These are phyloP conservation scores for Cotesia chilonis DNA, from an alignment of 1,140 invertebrate species.

Conservation along the genomic window DNA sequence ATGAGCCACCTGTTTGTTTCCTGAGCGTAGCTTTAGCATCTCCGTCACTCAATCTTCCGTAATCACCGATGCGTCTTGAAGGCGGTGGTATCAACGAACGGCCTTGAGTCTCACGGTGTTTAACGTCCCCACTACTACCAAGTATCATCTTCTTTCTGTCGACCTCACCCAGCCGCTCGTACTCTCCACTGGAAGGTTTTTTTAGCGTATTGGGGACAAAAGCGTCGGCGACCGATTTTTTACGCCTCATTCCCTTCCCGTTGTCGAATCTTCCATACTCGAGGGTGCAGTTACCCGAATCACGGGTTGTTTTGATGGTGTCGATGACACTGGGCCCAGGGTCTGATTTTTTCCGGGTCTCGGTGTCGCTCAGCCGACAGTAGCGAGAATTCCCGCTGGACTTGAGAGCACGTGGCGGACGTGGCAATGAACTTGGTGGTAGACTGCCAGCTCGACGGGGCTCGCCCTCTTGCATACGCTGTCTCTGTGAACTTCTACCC, in stretches of 20 bases:
- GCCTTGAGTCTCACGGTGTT: conserved; percentile 64
- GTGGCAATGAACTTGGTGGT: conserved; percentile 73
- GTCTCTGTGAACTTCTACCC: conserved; percentile 77
- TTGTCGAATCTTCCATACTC: conserved; percentile 59
- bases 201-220: conserved; percentile 50
- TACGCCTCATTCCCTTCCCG: conserved; percentile 60
- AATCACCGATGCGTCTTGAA: conserved; percentile 68
- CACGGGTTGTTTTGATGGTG: conserved; percentile 46
- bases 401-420: conserved; percentile 71
- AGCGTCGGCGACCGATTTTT: conserved; percentile 63
- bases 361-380: conserved; percentile 69
- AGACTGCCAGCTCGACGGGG: conserved; percentile 66
- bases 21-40: conserved; percentile 59
- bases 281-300: conserved; percentile 56
- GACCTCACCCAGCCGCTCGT: conserved; percentile 54
- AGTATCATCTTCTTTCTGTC: conserved; percentile 54
- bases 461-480: conserved; percentile 70
- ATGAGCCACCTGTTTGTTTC: conserved; percentile 52
- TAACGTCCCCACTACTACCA: conserved; percentile 44
- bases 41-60: conserved; percentile 69
- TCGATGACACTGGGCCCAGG: conserved; percentile 52
- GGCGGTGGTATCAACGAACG: conserved; percentile 72
- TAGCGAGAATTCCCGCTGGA: conserved; percentile 67
- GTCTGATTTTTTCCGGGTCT: conserved; percentile 64
- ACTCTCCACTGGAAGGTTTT: conserved; percentile 50